Percentiles rank a stretch among this genome's conserved stretches.
Conservation (phyloP, 2,888 invertebrate species). For the Drosophila falleni region DNA sequence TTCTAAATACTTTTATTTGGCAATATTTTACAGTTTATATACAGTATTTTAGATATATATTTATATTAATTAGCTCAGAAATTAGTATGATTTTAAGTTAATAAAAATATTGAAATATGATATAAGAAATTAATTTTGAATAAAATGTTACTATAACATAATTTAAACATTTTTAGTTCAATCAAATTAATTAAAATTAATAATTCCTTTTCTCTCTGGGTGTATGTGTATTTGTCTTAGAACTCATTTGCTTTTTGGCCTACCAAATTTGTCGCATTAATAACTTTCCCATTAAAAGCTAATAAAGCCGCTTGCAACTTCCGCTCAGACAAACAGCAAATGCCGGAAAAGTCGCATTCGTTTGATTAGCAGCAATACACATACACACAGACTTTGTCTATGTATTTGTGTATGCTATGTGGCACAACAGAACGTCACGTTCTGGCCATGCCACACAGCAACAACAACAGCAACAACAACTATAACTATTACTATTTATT, state of each 20-base stretch:
- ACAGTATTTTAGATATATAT: too few relatives aligned
- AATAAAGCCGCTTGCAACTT: conserved; percentile 74
- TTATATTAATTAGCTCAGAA: too few relatives aligned
- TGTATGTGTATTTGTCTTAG: conserved; percentile 36
- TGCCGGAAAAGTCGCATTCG: conserved; percentile 56
- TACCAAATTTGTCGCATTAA: conserved; percentile 60
- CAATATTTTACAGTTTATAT: too few relatives aligned
- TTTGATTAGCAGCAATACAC: conserved; percentile 64
- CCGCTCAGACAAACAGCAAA: conserved; percentile 51
- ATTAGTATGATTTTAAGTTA: too few relatives aligned
- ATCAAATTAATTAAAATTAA: too few relatives aligned
- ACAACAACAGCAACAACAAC: conserved; percentile 6
- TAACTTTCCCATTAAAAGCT: conserved; percentile 78
- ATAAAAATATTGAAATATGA: too few relatives aligned
- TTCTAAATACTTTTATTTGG: too few relatives aligned
- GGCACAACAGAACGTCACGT: conserved; percentile 70
- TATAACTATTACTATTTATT: conserved; percentile 19
- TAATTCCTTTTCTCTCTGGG: not conserved
- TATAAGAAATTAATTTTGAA: too few relatives aligned
- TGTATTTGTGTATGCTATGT: conserved; percentile 39
- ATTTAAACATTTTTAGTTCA: too few relatives aligned
- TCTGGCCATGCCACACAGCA: conserved; percentile 58
- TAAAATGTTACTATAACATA: too few relatives aligned
- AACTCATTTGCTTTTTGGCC: conserved; percentile 31
- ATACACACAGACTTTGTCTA: conserved; percentile 2